These are phyloP conservation scores for Oreortyx pictus DNA, from an alignment of 2,797 vertebrate species.

Conservation along the genomic window DNA sequence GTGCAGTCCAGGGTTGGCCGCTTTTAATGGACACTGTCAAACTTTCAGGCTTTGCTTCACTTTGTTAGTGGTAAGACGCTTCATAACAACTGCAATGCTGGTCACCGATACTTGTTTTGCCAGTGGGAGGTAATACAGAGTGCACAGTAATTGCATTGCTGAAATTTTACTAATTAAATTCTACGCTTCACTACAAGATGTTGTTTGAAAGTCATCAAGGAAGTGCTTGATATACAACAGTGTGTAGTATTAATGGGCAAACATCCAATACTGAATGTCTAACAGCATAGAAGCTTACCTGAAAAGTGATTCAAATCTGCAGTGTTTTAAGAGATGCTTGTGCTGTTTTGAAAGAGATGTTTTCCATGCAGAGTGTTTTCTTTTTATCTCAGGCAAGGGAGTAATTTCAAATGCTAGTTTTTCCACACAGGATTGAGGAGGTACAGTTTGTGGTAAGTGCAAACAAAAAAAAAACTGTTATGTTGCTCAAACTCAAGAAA, in stretches of 20 bases:
- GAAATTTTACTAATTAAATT: background rate
- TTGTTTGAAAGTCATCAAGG: background rate
- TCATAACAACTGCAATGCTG: background rate
- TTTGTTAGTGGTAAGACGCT: background rate
- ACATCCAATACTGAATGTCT: background rate
- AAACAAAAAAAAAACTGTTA: fast-evolving
- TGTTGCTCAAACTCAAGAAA: background rate
- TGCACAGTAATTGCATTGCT: background rate
- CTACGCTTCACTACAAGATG: background rate
- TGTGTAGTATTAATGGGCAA: background rate
- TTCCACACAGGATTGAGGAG: background rate
- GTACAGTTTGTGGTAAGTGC: too few species aligned
- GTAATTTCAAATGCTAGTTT: background rate
- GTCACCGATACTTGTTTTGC: background rate
- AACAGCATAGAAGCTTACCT: background rate
- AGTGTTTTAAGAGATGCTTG: background rate
- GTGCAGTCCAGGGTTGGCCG: background rate
- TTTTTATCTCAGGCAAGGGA: background rate
- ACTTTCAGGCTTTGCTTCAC: background rate
- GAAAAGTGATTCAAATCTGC: background rate
- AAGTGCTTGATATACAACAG: background rate
- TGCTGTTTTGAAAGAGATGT: background rate
- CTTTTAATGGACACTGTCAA: background rate
- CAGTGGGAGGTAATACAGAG: background rate
- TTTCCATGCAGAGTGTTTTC: background rate